These are phyloP conservation scores for Oostethus manadensis DNA, from an alignment of 2,113 vertebrate genomes.

Conservation along the genomic window DNA sequence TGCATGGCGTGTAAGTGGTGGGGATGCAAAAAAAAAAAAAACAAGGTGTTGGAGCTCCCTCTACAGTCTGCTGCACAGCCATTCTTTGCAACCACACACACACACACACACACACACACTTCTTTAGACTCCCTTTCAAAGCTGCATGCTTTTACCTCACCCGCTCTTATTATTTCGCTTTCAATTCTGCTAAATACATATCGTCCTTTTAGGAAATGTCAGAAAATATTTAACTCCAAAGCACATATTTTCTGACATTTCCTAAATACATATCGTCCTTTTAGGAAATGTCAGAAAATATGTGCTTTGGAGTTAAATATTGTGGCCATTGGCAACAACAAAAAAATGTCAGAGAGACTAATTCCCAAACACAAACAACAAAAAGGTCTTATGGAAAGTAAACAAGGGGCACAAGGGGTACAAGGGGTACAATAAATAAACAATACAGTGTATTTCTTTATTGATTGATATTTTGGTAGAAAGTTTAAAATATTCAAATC, in stretches of 20 bases:
- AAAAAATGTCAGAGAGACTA: not conserved
- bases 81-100: constrained; percentile 8
- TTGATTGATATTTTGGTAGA: not conserved
- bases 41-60: constrained; percentile 87
- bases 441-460: no score
- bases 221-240: no score
- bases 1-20: constrained; percentile 40
- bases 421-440: not conserved
- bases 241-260: no score
- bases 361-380: not conserved
- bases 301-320: no score
- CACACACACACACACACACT: constrained; percentile 8
- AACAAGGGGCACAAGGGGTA: not conserved
- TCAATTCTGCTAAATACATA: no score
- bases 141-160: not conserved
- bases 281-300: no score
- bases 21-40: constrained; percentile 46
- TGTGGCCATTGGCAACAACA: no score
- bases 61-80: constrained; percentile 73
- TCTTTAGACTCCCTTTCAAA: not conserved
- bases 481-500: not conserved
- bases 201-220: no score
- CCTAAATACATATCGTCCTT: no score
- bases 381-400: not conserved
- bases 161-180: no score